These are phyloP conservation scores for Apus apus DNA, from an alignment of 2,113 vertebrate genomes.

Conservation along the genomic window DNA sequence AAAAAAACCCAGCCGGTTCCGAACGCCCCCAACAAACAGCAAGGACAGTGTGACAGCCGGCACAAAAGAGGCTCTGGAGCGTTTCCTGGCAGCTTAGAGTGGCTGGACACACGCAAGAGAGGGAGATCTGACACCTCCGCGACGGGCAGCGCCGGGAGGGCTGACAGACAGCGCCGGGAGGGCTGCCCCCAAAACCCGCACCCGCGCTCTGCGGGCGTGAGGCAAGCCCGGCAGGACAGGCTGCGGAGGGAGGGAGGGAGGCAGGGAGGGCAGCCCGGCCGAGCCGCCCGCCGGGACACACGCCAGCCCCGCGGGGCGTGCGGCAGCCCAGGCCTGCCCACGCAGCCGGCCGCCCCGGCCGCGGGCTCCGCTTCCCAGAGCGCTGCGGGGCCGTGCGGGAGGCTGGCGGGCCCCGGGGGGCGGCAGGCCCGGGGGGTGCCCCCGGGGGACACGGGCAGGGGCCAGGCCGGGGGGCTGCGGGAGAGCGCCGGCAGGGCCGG, in stretches of 20 bases:
- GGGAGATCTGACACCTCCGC: accelerated
- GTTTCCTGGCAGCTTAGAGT: no score
- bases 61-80: no score
- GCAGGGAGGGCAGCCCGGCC: neutral
- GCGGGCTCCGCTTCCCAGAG: neutral
- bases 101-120: accelerated
- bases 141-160: neutral
- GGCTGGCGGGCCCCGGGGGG: neutral
- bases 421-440: no score
- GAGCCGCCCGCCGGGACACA: neutral
- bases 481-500: neutral
- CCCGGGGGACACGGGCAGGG: neutral
- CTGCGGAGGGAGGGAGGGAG: accelerated
- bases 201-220: neutral
- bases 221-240: no score
- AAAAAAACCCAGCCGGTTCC: neutral
- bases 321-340: neutral
- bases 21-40: neutral
- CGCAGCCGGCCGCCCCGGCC: neutral
- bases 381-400: neutral
- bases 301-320: neutral
- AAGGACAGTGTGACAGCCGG: no score
- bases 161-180: neutral
- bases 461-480: neutral
- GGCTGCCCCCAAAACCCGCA: accelerated